Percentiles rank a stretch among this genome's conserved stretches.
phyloP scores from a whole-genome alignment of 1,140 invertebrate species.

The Tribolium castaneum region DNA sequence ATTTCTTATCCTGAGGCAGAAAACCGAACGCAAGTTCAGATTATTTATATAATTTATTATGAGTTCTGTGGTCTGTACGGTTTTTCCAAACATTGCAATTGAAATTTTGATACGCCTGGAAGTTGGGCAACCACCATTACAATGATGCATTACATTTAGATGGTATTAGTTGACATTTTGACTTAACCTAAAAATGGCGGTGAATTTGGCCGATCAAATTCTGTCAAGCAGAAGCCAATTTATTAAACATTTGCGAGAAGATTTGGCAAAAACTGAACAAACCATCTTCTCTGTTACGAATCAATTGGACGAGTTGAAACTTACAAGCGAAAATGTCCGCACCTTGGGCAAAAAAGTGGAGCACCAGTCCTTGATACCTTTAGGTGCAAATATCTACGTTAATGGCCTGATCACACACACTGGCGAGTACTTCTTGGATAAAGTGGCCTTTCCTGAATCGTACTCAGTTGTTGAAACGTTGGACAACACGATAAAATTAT shows the following conservation, averaged over 20 bases:
- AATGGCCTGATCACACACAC: conserved; percentile 54
- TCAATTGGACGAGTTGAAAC: conserved; percentile 42
- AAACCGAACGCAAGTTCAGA: too few species aligned
- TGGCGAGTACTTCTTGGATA: conserved; percentile 54
- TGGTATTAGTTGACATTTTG: too few species aligned
- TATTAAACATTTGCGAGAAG: conserved; percentile 47
- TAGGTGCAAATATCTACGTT: conserved; percentile 54
- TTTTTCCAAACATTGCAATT: too few species aligned
- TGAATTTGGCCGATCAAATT: conserved; percentile 30
- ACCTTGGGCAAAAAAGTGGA: conserved; percentile 49
- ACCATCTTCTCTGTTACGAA: conserved; percentile 21
- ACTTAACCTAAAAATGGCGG: conserved; percentile 33
- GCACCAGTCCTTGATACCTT: conserved; percentile 51
- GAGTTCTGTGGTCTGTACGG: too few species aligned
- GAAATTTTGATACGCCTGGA: too few species aligned
- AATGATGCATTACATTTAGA: too few species aligned
- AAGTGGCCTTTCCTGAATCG: conserved; percentile 49
- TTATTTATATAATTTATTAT: too few species aligned
- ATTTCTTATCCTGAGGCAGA: too few species aligned
- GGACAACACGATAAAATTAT: conserved; percentile 48
- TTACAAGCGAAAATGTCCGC: conserved; percentile 46
- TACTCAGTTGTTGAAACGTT: conserved; percentile 49
- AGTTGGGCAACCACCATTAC: too few species aligned
- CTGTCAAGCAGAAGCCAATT: conserved; percentile 45
- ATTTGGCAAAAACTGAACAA: conserved; percentile 48